These are phyloP conservation scores for Crypturellus undulatus DNA, from an alignment of 2,113 vertebrate species.

Conservation along the genomic window DNA sequence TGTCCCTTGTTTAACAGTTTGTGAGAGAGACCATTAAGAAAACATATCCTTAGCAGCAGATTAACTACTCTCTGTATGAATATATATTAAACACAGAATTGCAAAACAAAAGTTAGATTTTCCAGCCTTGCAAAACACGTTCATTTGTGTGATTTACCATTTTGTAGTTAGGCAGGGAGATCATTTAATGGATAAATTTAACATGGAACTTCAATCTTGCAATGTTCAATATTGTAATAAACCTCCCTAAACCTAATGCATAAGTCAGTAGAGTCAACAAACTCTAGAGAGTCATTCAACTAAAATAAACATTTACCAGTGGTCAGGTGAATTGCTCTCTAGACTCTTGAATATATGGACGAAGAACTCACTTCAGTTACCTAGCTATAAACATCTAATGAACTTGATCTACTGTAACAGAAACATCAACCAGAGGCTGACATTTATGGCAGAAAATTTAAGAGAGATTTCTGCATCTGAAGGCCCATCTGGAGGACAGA, in stretches of 20 bases:
- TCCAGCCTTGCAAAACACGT: neutral
- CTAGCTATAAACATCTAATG: accelerated
- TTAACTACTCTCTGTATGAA: neutral
- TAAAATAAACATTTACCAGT: neutral
- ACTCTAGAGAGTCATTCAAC: neutral
- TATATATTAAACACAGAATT: neutral
- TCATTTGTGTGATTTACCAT: neutral
- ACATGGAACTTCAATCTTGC: neutral
- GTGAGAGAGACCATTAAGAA: neutral
- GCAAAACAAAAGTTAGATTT: neutral
- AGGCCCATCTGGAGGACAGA: neutral
- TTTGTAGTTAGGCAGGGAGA: neutral
- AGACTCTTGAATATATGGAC: neutral
- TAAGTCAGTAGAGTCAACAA: neutral
- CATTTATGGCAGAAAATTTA: neutral
- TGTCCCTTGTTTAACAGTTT: neutral
- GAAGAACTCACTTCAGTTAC: neutral
- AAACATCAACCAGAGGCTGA: neutral
- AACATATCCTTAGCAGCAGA: neutral
- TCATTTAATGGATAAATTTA: neutral
- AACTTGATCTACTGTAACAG: neutral
- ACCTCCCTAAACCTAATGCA: neutral
- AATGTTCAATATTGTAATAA: neutral
- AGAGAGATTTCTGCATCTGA: neutral
- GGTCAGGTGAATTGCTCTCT: neutral